These are phyloP conservation scores for Centrocercus urophasianus DNA, from an alignment of 2,113 vertebrate genomes.

Conservation along the genomic window DNA sequence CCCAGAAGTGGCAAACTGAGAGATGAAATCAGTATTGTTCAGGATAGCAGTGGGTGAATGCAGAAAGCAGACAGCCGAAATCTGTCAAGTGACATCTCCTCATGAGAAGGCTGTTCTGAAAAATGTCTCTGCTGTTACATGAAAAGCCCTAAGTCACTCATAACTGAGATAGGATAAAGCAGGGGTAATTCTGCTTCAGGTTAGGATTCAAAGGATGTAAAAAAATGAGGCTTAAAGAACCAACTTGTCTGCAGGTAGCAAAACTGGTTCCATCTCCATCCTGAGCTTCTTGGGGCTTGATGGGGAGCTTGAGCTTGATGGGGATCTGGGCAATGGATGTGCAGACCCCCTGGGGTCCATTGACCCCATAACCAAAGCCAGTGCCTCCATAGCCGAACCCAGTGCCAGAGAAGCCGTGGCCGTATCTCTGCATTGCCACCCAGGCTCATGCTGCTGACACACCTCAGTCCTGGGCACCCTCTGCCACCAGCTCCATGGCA, in stretches of 20 bases:
- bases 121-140: too few relatives aligned
- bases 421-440: background rate
- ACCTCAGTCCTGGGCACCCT: background rate
- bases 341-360: background rate
- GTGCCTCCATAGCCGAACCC: background rate
- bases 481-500: background rate
- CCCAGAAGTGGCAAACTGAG: background rate
- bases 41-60: background rate
- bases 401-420: background rate
- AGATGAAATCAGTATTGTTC: background rate
- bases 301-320: background rate
- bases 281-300: background rate
- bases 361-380: conserved; percentile 22
- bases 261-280: conserved; percentile 59
- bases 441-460: conserved; percentile 51
- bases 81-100: background rate
- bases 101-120: background rate
- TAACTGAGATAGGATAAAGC: background rate
- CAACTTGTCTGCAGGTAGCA: background rate
- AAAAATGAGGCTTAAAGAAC: background rate
- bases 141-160: background rate
- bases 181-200: background rate
- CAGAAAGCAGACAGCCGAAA: background rate
- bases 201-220: too few relatives aligned
- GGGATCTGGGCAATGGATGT: conserved; percentile 30